Evolutionary conservation across 1,140 invertebrate species (phyloP), one percentile per base, ranked within the genome.

Genomic region (Schmidtea mediterranea): DNA sequence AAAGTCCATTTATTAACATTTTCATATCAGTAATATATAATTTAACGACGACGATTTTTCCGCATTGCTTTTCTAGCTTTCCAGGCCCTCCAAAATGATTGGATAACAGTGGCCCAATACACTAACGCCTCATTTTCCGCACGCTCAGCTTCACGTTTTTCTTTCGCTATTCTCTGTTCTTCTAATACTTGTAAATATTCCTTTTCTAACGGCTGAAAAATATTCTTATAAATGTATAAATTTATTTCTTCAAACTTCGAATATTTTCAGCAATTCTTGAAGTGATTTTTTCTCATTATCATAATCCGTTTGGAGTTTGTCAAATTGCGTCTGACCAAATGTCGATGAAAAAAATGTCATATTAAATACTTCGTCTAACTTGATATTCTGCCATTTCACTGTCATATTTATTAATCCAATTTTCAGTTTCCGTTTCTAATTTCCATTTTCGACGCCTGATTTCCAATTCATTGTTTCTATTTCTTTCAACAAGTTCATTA

Each of bases 61-160:
- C 60, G 62, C 48, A 65, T 58, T 0, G 60, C 59, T 50, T 63
- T 64, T n/a, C 63, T 54, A 15, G 64, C 63, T 52, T 65, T 65
- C 55, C 55, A 65, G 16, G 63, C 64, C 24, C 63, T 52, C 63
- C 63, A 65, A 58, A 65, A 63, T 23, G 63, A 61, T 50, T 65
- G 63, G 39, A 65, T 57, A 15, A 61, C 63, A 1, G 62, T 64
- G 10, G 63, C 59, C 9, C 60, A 57, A 50, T 61, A 10, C 62
- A 54, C 56, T 59, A 57, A 15, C 58, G 54, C 9, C 56, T 54
- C 51, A 64, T 56, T 46, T 62, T 59, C 2, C 58, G 50, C 48
- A 64, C 62, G 0, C 10, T 61, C 60, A 24, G 53, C 55, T 47
- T 64, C 62, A 1, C 59, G 52, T 48, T 56, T 56, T 46, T 63